Evolutionary conservation across 2,888 invertebrate genomes (phyloP), one percentile per base, ranked within the genome.

Genomic region (Dinocampus coccinellae): DNA sequence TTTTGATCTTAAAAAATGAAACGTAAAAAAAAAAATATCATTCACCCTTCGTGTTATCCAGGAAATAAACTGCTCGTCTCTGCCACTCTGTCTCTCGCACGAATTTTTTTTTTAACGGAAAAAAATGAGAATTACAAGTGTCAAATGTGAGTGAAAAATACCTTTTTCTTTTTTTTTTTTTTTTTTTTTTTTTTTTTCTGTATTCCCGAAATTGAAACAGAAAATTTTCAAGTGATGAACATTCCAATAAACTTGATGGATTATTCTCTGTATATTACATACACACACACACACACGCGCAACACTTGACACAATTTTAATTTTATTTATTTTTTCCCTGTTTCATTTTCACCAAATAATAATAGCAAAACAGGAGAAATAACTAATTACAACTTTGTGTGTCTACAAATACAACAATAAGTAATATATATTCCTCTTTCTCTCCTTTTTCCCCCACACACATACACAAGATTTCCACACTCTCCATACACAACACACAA

Each of bases 391-490:
- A 4, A 29, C 7, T 4, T 29, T 29, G 29, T 29, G 3, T 29
- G 7, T 29, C 7, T 29, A 29, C 29, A 29, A 4, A 29, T 29
- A 4, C 7, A 29, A 29, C 7, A 29, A 29, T 29, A 29, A 29
- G 3, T 4, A 4, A 29, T 29, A 7, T 29, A 29, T 29, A 29
- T 29, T 4, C 29, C n/a, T n/a, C n/a, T n/a, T n/a, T n/a, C n/a
- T n/a, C n/a, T n/a, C n/a, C n/a, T n/a, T 29, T 29, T 29, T 29
- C 3, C 3, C 7, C 29, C 55, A 39, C 34, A 33, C 22, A n/a
- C 47, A 62, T 55, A 66, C 72, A 68, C 63, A 72, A 68, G 72
- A 64, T 68, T 72, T 60, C 20, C 47, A 63, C n/a, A 47, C 29
- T 42, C 36, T 55, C 57, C 16, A 39, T 29, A 20, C 63, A 60